phyloP scores from a whole-genome alignment of 2,113 vertebrate species.

The Dolichotis patagonum region DNA sequence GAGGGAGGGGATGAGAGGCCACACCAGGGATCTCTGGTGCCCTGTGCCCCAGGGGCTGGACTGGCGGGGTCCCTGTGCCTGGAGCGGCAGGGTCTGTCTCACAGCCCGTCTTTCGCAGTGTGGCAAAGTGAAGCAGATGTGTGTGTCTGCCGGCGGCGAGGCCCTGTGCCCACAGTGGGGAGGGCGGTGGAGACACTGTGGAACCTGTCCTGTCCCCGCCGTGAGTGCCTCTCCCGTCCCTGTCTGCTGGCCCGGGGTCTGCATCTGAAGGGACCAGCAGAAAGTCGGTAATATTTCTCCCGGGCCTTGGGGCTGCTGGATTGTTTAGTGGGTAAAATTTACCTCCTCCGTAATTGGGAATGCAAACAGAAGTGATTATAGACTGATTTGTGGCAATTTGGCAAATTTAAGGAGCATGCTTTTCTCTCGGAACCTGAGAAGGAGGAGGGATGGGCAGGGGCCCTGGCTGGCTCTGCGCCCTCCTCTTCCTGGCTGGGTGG shows the following conservation, averaged over 20 bases:
- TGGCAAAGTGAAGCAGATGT: too few species aligned
- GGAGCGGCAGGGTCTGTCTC: accelerated
- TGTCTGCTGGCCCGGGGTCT: accelerated
- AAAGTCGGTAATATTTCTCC: not conserved
- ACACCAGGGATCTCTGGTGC: accelerated
- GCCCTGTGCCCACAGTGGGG: accelerated
- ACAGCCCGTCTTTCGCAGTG: accelerated
- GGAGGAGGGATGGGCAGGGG: accelerated
- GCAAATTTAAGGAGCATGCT: not conserved
- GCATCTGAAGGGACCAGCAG: accelerated
- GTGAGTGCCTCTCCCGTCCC: accelerated
- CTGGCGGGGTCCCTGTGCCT: accelerated
- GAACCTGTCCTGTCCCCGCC: accelerated
- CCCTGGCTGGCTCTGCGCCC: not conserved
- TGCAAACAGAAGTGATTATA: conserved; percentile 71
- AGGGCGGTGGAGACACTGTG: accelerated
- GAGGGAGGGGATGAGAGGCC: accelerated
- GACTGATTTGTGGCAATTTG: conserved; percentile 74
- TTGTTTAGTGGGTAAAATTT: conserved; percentile 56
- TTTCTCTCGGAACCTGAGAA: not conserved
- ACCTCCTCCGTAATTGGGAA: conserved; percentile 68
- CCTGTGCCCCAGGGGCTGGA: accelerated
- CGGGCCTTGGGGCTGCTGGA: not conserved
- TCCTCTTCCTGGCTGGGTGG: not conserved
- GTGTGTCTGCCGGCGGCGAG: accelerated